Percentiles rank a stretch among this genome's conserved stretches.
Conservation (phyloP, 2,113 vertebrate species). For the Podilymbus podiceps region DNA sequence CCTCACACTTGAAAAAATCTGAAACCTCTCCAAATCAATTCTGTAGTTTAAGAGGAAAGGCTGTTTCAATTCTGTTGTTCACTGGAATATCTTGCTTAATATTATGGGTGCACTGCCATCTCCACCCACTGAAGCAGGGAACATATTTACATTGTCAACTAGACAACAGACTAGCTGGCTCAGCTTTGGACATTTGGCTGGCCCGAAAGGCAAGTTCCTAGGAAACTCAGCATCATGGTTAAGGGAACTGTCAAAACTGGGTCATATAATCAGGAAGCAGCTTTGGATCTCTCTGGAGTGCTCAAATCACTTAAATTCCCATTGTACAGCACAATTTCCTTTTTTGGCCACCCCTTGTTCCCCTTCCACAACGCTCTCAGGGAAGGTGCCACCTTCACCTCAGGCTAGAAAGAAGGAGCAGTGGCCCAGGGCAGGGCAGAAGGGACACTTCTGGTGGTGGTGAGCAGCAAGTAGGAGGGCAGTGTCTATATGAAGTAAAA, state of each 20-base stretch:
- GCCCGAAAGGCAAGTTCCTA: background rate
- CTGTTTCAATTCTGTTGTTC: background rate
- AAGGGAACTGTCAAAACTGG: background rate
- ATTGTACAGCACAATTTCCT: background rate
- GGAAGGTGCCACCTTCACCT: background rate
- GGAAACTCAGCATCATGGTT: constrained; percentile 18
- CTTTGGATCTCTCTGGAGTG: background rate
- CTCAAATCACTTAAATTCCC: background rate
- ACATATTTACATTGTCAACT: background rate
- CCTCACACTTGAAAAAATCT: background rate
- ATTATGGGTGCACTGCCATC: background rate
- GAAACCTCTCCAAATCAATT: background rate
- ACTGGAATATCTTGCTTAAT: constrained; percentile 14
- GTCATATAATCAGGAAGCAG: background rate
- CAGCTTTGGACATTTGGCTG: background rate
- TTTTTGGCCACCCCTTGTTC: background rate
- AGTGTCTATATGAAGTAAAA: background rate
- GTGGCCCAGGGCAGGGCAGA: background rate
- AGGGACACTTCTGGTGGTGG: background rate
- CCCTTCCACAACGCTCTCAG: background rate
- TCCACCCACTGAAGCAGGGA: background rate
- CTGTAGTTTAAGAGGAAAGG: background rate
- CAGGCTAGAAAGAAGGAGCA: background rate
- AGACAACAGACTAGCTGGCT: background rate
- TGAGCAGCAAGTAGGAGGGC: background rate